Conservation (phyloP, 2,113 vertebrate species). For the Nyctereutes procyonoides region DNA sequence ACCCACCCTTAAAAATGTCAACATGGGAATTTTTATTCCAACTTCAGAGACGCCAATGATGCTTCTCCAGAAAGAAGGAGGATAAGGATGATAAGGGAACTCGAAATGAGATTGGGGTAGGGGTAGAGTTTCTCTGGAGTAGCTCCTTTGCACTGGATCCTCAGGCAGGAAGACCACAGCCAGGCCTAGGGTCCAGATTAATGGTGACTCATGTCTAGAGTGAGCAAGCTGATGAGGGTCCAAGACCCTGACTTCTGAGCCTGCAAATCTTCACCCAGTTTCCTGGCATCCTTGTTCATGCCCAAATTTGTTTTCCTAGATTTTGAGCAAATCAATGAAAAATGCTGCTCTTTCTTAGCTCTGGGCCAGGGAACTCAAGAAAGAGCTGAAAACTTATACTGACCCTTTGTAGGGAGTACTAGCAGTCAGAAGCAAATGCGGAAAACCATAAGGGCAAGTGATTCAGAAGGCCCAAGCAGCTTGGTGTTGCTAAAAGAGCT, state of each 20-base stretch:
- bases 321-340: neutral
- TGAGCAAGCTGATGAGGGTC: neutral
- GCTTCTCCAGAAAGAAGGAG: neutral
- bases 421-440: neutral
- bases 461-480: neutral
- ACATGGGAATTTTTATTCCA: neutral
- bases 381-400: neutral
- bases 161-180: neutral
- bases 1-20: neutral
- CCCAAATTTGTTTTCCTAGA: neutral
- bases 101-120: too few relatives aligned
- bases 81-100: neutral
- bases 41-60: neutral
- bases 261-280: neutral
- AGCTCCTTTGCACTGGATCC: neutral
- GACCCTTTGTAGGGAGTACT: neutral
- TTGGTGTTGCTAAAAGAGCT: neutral
- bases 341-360: neutral
- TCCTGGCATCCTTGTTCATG: neutral
- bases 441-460: neutral
- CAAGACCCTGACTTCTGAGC: too few relatives aligned
- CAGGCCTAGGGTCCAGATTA: neutral
- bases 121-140: neutral
- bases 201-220: neutral
- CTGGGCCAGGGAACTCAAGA: neutral